Evolutionary conservation across 2,888 invertebrate genomes (phyloP), one percentile per base, ranked within the genome.

Genomic region (Octodonta nipae): DNA sequence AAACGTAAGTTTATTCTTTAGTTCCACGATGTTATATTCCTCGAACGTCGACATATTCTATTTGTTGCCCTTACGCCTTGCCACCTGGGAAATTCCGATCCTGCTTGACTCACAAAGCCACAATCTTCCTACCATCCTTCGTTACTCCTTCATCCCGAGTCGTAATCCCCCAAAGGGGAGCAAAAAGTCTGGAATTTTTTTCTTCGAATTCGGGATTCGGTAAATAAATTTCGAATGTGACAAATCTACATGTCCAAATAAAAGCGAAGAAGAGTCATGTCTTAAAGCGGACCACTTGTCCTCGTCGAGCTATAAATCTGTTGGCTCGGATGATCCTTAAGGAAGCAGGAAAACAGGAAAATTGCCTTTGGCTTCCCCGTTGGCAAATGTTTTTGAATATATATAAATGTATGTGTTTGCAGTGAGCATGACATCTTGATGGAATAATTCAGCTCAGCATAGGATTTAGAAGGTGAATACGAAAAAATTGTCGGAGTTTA

Each of bases 231-330:
- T 43, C 37, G 11, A 42, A 39, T 36, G 40, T 36, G 38, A 41
- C 41, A 47, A 47, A 49, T 48, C 41, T 44, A 44, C 45, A 43
- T 45, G 40, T 40, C 36, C 46, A 49, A 47, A 48, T 44, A 48
- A 40, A 45, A 40, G 31, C 11, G 27, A 28, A 26, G 27, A 28
- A n/a, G 32, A 33, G 30, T 33, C 33, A 26, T 25, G 30, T 28
- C 31, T 36, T 34, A 34, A 39, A 28, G 26, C 35, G 22, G n/a
- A 32, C 35, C 37, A 40, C 35, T 37, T 37, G 33, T 34, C 34
- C 30, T 29, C 33, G 20, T 27, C 35, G 28, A 28, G 33, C 35
- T 38, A 41, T 40, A 38, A 40, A 40, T 40, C 30, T 33, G 35
- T 27, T 22, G 10, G n/a, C 11, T 14, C 15, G 30, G 15, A 27